Evolutionary conservation across 2,888 invertebrate genomes (phyloP).

Genomic region (Alviniconcha strummeri): DNA sequence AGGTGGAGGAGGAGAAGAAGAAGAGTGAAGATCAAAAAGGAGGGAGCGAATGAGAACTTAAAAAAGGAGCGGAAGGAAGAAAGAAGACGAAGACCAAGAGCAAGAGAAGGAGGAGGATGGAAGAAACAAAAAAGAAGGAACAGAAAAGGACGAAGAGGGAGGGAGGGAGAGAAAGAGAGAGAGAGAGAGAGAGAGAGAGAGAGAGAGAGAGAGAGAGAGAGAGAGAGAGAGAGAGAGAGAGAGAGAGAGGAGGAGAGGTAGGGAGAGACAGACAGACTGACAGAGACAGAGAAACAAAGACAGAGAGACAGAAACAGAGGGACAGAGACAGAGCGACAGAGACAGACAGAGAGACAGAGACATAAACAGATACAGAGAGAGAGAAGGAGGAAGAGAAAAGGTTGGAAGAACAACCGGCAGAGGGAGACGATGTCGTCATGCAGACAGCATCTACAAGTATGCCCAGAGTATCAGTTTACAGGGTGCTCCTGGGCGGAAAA

Average conservation of each 20-base stretch:
- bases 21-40: neutral
- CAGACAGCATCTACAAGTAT: no score
- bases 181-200: neutral
- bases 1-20: conserved; percentile 3
- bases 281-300: neutral
- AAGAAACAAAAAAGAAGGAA: no score
- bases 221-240: conserved; percentile 16
- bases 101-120: neutral
- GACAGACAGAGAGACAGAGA: conserved; percentile 20
- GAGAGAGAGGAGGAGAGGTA: neutral
- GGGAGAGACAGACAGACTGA: neutral
- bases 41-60: no score
- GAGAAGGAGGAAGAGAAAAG: no score
- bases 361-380: neutral
- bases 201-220: conserved; percentile 21
- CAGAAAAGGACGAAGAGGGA: neutral
- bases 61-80: neutral
- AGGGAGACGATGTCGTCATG: conserved; percentile 33
- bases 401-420: conserved; percentile 27
- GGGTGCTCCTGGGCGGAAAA: no score
- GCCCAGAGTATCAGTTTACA: no score
- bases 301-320: neutral
- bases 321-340: neutral
- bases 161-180: neutral
- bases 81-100: neutral